These are phyloP conservation scores for Sceloporus tristichus DNA, from an alignment of 2,113 vertebrate species.

Conservation along the genomic window DNA sequence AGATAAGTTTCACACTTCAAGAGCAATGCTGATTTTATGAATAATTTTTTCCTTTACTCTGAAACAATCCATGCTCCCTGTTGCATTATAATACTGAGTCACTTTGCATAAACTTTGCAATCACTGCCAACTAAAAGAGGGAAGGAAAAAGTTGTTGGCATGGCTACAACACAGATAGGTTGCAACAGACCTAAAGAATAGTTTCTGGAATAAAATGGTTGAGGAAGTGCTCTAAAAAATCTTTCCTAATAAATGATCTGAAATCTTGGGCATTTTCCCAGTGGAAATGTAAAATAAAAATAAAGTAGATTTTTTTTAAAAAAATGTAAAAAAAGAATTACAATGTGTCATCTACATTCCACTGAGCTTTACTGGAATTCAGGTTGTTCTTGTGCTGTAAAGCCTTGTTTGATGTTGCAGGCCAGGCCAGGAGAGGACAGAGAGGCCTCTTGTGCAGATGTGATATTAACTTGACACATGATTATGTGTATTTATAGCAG, in stretches of 20 bases:
- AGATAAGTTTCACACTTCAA: background rate
- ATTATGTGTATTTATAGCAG: background rate
- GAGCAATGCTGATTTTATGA: background rate
- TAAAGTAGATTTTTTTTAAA: background rate
- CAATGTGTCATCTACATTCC: background rate
- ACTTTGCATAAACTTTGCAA: constrained; percentile 17
- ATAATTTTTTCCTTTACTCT: background rate
- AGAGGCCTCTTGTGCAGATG: background rate
- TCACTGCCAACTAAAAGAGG: background rate
- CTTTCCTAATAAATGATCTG: background rate
- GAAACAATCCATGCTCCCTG: background rate
- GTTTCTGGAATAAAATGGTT: background rate
- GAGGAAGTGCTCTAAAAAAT: background rate
- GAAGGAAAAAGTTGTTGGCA: background rate
- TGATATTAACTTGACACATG: background rate
- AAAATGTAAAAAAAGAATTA: background rate
- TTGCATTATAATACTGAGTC: constrained; percentile 16
- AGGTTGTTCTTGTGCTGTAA: background rate
- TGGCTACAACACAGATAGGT: background rate
- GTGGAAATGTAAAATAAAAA: background rate
- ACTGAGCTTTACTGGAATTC: background rate
- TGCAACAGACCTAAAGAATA: constrained; percentile 6
- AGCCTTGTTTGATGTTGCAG: background rate
- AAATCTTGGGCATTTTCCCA: background rate
- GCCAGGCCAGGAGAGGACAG: background rate